Percentiles rank a stretch among this genome's conserved stretches.
These are phyloP conservation scores for Caenorhabditis latens DNA, from an alignment of 1,140 invertebrate genomes.

Conservation along the genomic window DNA sequence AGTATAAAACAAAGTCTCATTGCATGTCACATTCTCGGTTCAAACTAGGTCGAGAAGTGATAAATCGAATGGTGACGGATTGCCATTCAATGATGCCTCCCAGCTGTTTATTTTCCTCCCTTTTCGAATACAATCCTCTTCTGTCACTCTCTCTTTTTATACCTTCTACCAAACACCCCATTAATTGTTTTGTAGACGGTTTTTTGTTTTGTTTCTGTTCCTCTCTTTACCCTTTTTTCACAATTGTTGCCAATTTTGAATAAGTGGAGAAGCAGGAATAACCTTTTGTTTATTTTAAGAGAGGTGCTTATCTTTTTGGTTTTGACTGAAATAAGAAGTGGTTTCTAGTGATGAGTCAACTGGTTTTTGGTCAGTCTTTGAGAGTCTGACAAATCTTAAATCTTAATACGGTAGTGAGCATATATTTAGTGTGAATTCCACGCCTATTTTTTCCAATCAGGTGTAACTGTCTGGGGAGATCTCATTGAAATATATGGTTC, in stretches of 20 bases:
- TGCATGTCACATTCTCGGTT: background rate
- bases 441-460: too few species aligned
- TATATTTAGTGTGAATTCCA: too few species aligned
- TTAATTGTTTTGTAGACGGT: background rate
- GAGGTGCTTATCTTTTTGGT: background rate
- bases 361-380: background rate
- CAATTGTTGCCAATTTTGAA: slow-evolving; percentile 39
- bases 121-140: background rate
- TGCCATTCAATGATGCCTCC: slow-evolving; percentile 16
- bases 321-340: too few species aligned
- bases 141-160: background rate
- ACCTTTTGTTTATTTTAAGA: background rate
- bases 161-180: background rate
- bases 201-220: background rate
- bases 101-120: slow-evolving; percentile 7
- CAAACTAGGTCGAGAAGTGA: slow-evolving; percentile 54
- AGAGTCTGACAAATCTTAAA: too few species aligned
- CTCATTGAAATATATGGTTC: too few species aligned
- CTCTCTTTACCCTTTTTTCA: background rate
- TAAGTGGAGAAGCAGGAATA: background rate
- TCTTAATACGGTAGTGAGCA: too few species aligned
- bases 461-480: too few species aligned
- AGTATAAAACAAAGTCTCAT: background rate
- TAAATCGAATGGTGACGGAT: slow-evolving; percentile 10
- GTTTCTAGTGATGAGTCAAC: too few species aligned